These are phyloP conservation scores for Drosophila kambysellisi DNA, from an alignment of 2,888 invertebrate genomes.

Conservation along the genomic window DNA sequence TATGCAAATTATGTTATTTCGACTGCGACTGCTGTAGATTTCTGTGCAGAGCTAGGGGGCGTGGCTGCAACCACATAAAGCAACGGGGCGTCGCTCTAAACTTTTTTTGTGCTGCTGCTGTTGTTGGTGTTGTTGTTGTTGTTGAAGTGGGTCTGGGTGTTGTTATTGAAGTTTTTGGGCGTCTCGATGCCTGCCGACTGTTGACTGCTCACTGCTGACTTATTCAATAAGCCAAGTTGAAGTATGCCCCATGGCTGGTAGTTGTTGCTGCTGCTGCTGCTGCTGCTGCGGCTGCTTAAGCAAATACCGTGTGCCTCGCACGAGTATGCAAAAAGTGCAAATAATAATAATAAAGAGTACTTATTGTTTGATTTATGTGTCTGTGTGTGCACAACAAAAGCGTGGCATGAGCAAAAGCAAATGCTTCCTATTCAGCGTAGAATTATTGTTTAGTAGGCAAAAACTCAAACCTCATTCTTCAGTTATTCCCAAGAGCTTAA, in stretches of 20 bases:
- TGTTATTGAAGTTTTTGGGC: conserved; percentile 80
- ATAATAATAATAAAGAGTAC: conserved; percentile 85
- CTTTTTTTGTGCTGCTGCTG: conserved; percentile 26
- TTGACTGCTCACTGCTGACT: conserved; percentile 71
- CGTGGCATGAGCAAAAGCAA: conserved; percentile 15
- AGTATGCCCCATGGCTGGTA: conserved; percentile 69
- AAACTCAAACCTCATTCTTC: not conserved
- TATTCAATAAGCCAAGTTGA: conserved; percentile 85
- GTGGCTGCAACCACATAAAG: conserved; percentile 57
- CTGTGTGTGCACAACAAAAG: conserved; percentile 81
- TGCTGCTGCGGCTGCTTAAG: conserved; percentile 70
- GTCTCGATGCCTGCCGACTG: conserved; percentile 48
- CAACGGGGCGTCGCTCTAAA: conserved; percentile 74
- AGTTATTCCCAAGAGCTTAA: not conserved
- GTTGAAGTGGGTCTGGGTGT: conserved; percentile 61
- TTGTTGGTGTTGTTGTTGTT: not conserved
- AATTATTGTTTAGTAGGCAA: not conserved
- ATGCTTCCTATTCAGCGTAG: not conserved
- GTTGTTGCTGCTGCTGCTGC: conserved; percentile 49
- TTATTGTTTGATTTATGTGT: conserved; percentile 85
- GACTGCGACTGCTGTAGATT: conserved; percentile 46
- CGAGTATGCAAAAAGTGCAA: conserved; percentile 82
- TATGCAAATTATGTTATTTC: conserved; percentile 85
- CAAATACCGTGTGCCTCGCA: conserved; percentile 69
- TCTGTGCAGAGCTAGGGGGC: conserved; percentile 40